phyloP scores from a whole-genome alignment of 64 coral and sea anemone species.

The Montipora efflorescens region DNA sequence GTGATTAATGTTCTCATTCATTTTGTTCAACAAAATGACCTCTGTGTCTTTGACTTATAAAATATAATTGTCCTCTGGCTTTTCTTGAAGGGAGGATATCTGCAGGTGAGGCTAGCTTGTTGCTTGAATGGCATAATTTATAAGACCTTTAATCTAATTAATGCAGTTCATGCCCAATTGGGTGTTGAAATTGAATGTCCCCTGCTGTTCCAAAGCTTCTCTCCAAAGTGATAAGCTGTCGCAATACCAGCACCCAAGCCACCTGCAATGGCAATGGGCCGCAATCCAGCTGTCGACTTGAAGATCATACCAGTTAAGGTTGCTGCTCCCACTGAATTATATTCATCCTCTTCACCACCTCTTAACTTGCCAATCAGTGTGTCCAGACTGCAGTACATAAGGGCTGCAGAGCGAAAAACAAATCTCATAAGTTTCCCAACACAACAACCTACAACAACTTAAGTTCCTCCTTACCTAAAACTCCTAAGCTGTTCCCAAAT shows the following conservation, averaged over 20 bases:
- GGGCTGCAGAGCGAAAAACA: conserved; percentile 42
- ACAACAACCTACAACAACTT: not conserved
- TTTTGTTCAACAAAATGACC: not conserved
- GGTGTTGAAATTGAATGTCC: conserved; percentile 91
- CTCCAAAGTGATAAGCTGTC: conserved; percentile 90
- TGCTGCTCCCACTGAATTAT: conserved; percentile 93
- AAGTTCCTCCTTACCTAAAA: conserved; percentile 70
- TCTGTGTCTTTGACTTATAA: not conserved
- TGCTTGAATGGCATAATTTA: too few species aligned
- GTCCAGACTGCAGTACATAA: conserved; percentile 99
- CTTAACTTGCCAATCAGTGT: conserved; percentile 85
- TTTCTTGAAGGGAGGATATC: not conserved
- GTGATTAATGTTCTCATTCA: not conserved
- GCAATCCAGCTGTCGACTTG: conserved; percentile 94
- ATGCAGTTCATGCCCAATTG: conserved; percentile 80
- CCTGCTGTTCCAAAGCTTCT: conserved; percentile 87
- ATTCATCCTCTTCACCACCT: conserved; percentile 90
- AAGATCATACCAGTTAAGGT: conserved; percentile 91
- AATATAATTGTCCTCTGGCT: not conserved
- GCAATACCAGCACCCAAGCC: conserved; percentile 87
- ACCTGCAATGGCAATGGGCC: conserved; percentile 92
- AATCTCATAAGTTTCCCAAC: not conserved
- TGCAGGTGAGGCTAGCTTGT: not conserved
- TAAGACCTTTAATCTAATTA: not conserved
- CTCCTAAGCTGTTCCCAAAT: conserved; percentile 94